Conservation (phyloP, 92 coral and sea anemone species). For the Heteractis magnifica region DNA sequence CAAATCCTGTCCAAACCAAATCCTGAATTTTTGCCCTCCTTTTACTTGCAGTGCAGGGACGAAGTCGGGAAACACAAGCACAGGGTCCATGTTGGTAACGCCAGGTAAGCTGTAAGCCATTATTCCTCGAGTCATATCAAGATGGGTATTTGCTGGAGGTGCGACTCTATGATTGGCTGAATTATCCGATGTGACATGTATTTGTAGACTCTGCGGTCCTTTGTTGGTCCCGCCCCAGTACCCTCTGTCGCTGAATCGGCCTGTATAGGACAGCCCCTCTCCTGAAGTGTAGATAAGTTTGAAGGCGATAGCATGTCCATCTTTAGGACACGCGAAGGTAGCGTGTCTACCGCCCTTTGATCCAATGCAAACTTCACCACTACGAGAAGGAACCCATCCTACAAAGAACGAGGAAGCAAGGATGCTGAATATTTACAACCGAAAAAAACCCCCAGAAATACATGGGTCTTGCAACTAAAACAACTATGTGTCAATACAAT, state of each 20-base stretch:
- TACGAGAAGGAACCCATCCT: too few relatives aligned
- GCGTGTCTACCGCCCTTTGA: background rate
- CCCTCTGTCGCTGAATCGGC: background rate
- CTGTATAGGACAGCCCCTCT: background rate
- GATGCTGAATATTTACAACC: too few relatives aligned
- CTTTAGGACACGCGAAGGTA: background rate
- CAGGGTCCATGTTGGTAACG: background rate
- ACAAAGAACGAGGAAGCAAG: too few relatives aligned
- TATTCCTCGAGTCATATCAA: background rate
- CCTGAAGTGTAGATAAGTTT: background rate
- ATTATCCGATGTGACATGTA: background rate
- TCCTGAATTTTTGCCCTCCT: background rate
- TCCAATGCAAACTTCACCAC: background rate
- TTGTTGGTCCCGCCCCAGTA: background rate
- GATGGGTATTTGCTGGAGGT: background rate
- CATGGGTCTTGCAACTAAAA: too few relatives aligned
- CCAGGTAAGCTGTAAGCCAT: background rate
- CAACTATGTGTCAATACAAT: too few relatives aligned
- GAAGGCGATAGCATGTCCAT: background rate
- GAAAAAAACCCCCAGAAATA: too few relatives aligned
- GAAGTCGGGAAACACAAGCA: constrained; percentile 10
- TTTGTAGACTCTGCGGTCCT: background rate
- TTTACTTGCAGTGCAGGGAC: background rate
- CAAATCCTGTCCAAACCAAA: constrained; percentile 18
- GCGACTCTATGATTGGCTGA: background rate